Evolutionary conservation across 2,797 vertebrate species (phyloP).

Genomic region (Onychomys torridus): DNA sequence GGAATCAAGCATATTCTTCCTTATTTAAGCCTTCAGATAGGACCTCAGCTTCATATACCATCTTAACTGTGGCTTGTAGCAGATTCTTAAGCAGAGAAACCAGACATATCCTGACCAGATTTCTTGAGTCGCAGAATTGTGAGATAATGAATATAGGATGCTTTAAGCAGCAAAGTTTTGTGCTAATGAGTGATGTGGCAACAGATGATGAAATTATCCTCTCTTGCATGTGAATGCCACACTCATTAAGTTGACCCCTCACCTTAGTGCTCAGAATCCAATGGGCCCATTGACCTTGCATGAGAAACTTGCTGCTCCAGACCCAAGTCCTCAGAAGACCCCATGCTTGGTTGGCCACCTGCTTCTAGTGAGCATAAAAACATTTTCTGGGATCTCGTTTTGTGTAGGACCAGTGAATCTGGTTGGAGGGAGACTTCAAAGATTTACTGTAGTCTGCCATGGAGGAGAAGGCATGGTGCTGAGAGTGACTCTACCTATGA

Average conservation of each 20-base stretch:
- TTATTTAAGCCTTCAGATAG: not conserved
- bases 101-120: not conserved
- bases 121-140: not conserved
- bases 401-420: not conserved
- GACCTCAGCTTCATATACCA: not conserved
- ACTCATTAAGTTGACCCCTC: not conserved
- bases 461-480: not conserved
- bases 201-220: not conserved
- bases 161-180: not conserved
- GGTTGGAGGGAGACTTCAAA: not conserved
- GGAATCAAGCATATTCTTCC: not conserved
- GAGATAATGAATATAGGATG: not conserved
- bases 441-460: not conserved
- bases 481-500: not conserved
- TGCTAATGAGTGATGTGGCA: not conserved
- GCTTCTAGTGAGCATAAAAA: not conserved
- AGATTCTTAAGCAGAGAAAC: not conserved
- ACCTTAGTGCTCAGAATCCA: not conserved
- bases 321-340: not conserved
- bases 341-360: not conserved
- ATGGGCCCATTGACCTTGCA: not conserved
- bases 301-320: not conserved
- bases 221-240: not conserved
- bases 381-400: not conserved
- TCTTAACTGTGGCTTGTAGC: not conserved